phyloP scores from a whole-genome alignment of 2,113 vertebrate genomes.

The Siniperca knerii region DNA sequence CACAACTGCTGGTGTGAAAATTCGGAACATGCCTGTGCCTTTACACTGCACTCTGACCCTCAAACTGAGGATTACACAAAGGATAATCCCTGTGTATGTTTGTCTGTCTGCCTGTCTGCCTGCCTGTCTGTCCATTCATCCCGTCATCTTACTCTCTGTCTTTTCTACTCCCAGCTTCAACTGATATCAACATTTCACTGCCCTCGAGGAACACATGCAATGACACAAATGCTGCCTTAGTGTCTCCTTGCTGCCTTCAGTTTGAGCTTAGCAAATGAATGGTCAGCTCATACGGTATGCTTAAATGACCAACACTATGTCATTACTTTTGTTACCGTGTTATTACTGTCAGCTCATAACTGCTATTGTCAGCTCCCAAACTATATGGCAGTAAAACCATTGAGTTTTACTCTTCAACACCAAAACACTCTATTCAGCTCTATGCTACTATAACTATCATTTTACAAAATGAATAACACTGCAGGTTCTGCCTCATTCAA shows the following conservation, averaged over 20 bases:
- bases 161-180: conserved; percentile 10
- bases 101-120: conserved; percentile 38
- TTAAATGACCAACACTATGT: conserved; percentile 38
- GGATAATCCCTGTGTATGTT: conserved; percentile 77
- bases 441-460: neutral
- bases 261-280: conserved; percentile 38
- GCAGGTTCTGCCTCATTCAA: neutral
- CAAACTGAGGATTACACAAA: conserved; percentile 76
- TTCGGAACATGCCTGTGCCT: conserved; percentile 56
- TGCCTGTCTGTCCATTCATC: conserved; percentile 28
- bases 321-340: conserved; percentile 51
- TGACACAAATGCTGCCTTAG: neutral
- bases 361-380: conserved; percentile 26
- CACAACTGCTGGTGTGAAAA: conserved; percentile 66
- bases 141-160: conserved; percentile 13
- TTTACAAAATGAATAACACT: neutral
- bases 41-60: conserved; percentile 71
- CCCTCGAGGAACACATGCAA: neutral
- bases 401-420: conserved; percentile 8
- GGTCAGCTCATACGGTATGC: conserved; percentile 28
- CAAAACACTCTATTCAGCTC: neutral
- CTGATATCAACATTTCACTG: conserved; percentile 9
- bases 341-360: conserved; percentile 54
- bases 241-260: conserved; percentile 12
- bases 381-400: neutral